Conservation (phyloP, 2,888 invertebrate species). For the Coelopa pilipes region DNA sequence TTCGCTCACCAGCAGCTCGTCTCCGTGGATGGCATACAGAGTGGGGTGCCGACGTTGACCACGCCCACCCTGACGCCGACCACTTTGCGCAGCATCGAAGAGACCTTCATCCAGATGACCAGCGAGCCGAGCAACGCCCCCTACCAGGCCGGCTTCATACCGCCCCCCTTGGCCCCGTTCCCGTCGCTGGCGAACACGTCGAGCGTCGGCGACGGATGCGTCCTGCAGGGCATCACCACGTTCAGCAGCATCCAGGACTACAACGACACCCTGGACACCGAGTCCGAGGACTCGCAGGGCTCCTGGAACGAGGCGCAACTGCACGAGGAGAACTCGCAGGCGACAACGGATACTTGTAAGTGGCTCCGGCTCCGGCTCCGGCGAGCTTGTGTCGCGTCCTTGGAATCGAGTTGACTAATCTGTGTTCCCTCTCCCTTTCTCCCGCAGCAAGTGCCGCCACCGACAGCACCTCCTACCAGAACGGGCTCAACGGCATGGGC, state of each 20-base stretch:
- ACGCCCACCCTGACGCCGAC: conserved; percentile 95
- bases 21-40: conserved; percentile 85
- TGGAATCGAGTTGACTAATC: conserved; percentile 16
- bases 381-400: too few species aligned
- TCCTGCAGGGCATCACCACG: conserved; percentile 35
- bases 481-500: conserved; percentile 57
- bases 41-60: conserved; percentile 91
- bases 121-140: conserved; percentile 79
- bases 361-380: conserved; percentile 24
- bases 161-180: conserved; percentile 79
- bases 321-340: conserved; percentile 61
- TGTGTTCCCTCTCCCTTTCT: conserved; percentile 8
- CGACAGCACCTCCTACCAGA: conserved; percentile 63
- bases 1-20: conserved; percentile 75
- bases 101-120: conserved; percentile 88
- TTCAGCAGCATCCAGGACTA: conserved; percentile 43
- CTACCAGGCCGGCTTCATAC: conserved; percentile 93
- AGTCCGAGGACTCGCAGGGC: conserved; percentile 62
- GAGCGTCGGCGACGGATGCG: conserved; percentile 36
- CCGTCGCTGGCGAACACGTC: conserved; percentile 38
- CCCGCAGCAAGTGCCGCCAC: conserved; percentile 65
- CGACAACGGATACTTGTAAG: conserved; percentile 66
- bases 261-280: conserved; percentile 48
- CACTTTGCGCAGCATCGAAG: conserved; percentile 90
- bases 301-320: conserved; percentile 61